phyloP scores from a whole-genome alignment of 2,113 vertebrate species.

The Stegastes partitus region DNA sequence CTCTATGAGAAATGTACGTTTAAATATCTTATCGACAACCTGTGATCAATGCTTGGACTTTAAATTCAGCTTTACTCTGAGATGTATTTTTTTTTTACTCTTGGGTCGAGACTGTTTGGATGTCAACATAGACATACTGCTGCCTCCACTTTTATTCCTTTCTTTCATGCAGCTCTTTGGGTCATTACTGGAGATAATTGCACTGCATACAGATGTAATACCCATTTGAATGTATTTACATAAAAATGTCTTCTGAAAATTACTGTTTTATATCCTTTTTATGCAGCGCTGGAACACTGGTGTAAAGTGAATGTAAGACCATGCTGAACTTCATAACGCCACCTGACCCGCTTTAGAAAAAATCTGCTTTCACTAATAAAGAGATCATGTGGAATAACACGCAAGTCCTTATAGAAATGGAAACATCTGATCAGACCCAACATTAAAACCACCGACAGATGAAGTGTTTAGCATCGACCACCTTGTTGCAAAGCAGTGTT shows the following conservation, averaged over 20 bases:
- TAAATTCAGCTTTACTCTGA: neutral
- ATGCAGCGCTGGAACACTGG: neutral
- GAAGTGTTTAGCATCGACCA: no score
- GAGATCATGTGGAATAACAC: no score
- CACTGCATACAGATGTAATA: no score
- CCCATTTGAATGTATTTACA: neutral
- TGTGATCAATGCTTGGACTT: no score
- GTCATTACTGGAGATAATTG: no score
- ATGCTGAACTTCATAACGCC: neutral
- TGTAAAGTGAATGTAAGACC: neutral
- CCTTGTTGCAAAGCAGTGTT: no score
- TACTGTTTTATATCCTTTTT: neutral
- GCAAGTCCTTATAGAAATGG: neutral
- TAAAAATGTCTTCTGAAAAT: neutral
- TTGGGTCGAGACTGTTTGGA: neutral
- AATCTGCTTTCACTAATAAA: no score
- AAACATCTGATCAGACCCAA: neutral
- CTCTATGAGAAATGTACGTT: no score
- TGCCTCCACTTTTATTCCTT: neutral
- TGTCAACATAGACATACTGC: slow-evolving; percentile 1
- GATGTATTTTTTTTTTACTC: neutral
- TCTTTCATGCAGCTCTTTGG: slow-evolving; percentile 12
- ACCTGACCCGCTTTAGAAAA: no score
- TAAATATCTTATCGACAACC: no score
- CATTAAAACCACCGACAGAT: no score